A percentile compares a stretch with the other conserved stretches of the same genome.
These are phyloP conservation scores for Urosaurus nigricauda DNA, from an alignment of 2,797 vertebrate genomes.

Conservation along the genomic window DNA sequence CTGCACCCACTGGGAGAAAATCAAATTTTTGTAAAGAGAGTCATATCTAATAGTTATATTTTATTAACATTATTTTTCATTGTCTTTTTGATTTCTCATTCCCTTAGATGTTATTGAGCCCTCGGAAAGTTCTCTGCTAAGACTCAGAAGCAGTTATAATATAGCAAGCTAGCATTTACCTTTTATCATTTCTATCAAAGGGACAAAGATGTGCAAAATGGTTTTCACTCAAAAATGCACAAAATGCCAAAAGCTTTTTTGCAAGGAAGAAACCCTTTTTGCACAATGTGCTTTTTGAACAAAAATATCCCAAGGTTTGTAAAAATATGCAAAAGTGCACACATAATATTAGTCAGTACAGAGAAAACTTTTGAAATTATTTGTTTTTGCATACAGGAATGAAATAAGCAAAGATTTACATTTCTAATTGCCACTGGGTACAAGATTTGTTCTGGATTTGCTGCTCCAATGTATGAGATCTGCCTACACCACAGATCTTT, in stretches of 20 bases:
- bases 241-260: too few species aligned
- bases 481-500: neutral
- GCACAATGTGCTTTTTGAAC: too few species aligned
- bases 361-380: too few species aligned
- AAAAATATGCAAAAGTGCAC: too few species aligned
- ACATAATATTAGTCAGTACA: too few species aligned
- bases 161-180: neutral
- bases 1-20: slow-evolving; percentile 64
- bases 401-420: too few species aligned
- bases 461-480: neutral
- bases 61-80: slow-evolving; percentile 36
- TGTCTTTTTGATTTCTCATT: slow-evolving; percentile 26
- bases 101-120: neutral
- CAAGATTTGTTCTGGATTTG: neutral
- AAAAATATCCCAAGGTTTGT: too few species aligned
- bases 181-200: neutral
- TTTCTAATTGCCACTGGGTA: neutral
- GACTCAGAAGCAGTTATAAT: slow-evolving; percentile 17
- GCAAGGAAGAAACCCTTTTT: too few species aligned
- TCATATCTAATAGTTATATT: slow-evolving; percentile 36
- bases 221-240: too few species aligned
- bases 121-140: neutral
- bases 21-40: slow-evolving; percentile 44
- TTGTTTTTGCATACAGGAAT: too few species aligned
- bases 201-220: neutral